Evolutionary conservation across 2,888 invertebrate genomes (phyloP).

Genomic region (Ceraclea dissimilis): DNA sequence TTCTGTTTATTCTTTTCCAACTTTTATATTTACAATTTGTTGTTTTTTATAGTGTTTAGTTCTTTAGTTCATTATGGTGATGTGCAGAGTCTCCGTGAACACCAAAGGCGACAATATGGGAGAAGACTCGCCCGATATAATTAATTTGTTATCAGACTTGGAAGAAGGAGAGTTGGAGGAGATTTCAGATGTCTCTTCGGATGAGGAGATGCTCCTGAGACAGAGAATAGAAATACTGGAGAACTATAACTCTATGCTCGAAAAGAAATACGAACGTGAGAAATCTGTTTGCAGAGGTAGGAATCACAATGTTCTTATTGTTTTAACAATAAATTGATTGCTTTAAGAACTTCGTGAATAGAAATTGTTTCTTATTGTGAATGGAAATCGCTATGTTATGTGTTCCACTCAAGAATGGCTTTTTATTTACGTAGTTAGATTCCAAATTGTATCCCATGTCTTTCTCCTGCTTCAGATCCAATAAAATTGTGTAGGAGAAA

Average conservation of each 20-base stretch:
- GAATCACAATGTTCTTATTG: no score
- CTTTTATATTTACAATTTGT: not conserved
- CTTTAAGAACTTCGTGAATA: no score
- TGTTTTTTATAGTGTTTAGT: not conserved
- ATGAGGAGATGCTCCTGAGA: conserved; percentile 42
- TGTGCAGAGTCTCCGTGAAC: not conserved
- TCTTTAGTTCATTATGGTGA: not conserved
- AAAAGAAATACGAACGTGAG: conserved; percentile 34
- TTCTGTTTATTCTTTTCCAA: not conserved
- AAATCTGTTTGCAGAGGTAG: conserved; percentile 36
- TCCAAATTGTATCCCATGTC: no score
- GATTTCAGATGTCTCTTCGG: conserved; percentile 45
- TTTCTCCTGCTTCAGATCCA: not conserved
- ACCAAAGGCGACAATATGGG: not conserved
- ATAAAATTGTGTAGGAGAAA: not conserved
- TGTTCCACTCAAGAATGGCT: no score
- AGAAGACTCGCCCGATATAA: conserved; percentile 4
- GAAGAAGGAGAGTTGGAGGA: conserved; percentile 46
- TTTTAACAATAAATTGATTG: no score
- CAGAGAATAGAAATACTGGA: conserved; percentile 43
- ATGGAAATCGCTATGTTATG: no score
- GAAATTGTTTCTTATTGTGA: no score
- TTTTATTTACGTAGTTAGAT: no score
- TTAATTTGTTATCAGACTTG: conserved; percentile 32
- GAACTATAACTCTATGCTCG: conserved; percentile 45